Base-by-base conservation (phyloP, 2,113 vertebrate species). In the Ctenomys sociabilis region DNA sequence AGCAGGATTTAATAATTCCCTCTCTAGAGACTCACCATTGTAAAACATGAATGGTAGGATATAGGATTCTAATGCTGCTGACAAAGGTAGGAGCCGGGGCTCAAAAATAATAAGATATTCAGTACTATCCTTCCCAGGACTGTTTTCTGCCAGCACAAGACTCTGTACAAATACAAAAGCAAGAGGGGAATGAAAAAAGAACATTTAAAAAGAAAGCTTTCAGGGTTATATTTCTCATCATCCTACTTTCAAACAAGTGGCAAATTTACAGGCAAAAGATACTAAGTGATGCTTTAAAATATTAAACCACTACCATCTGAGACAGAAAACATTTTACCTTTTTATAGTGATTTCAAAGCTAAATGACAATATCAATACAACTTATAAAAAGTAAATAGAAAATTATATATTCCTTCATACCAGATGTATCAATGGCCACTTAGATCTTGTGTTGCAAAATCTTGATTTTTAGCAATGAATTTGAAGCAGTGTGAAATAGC, bases 41-140 rank as follows among this genome's bases (percentile, higher is more conserved):
- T 98, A 99, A 98, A 99, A 99, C 98, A 98, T 98, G 97, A 99
- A 99, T 14, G 98, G 97, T 24, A 99, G 99, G 93, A 97, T 95
- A 95, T 99, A 99, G 1, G 99, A 97, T 77, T 98, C 90, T 97
- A 99, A 96, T 21, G 96, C 40, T 93, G 89, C 95, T 59, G 94
- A 93, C 91, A 98, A 78, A 77, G 63, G 82, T 52, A 96, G 84
- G 40, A 99, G 83, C 11, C 97, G 93, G 19, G 99, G 98, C 81
- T 98, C 98, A 97, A 99, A 99, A 75, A 98, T 24, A 89, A 99
- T 98, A 86, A 98, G 94, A 94, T 99, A 99, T 64, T 98, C 98
- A 83, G 98, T 98, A 91, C 99, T 99, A 73, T 99, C 98, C 78
- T 93, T 98, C 61, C 99, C 99, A 73, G 99, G 99, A 97, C 99